Evolutionary conservation across 2,113 vertebrate species (phyloP), one percentile per base, ranked within the genome.

Genomic region (Macrotus californicus): DNA sequence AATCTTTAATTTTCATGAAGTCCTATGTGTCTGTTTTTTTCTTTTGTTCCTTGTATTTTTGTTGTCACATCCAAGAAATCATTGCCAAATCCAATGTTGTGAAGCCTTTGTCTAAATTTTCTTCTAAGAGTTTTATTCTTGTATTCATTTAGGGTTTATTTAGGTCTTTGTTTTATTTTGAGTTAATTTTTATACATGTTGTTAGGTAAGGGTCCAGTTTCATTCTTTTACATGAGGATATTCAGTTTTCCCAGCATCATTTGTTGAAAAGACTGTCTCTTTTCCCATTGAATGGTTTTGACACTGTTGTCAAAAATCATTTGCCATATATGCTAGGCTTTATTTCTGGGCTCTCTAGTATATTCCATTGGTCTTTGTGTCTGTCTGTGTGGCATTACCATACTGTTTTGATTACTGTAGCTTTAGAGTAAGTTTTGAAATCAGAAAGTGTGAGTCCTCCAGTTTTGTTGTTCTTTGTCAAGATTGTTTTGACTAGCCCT

Each of bases 371-470:
- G 39, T 64, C 22, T 64, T 5, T 76, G 8, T 61, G 31, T 88
- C 29, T 73, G 41, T 43, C 39, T 66, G 21, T 75, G 24, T 69
- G 31, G 21, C 52, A 70, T 12, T 64, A 22, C 34, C 43, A 50
- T 43, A 54, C 46, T 52, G n/a, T 41, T 52, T 84, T 92, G 26
- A 84, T 92, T 64, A 66, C 46, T n/a, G 6, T 84, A 52, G 56
- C 80, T 52, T 92, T 92, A n/a, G 73, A 46, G 22, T 92, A 73
- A 73, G 29, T 92, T 92, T 92, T 73, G 34, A 84, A 64, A 50
- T 84, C 19, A 64, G 22, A 18, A 50, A 24, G 5, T 61, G 13
- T 84, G 48, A 70, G 16, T 73, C 69, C 29, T 92, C 69, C 26
- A 92, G 54, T 92, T 91, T 75, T 81, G 15, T 82, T 72, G 22